Conservation (phyloP, 2,113 vertebrate species). For the Oryzias curvinotus region DNA sequence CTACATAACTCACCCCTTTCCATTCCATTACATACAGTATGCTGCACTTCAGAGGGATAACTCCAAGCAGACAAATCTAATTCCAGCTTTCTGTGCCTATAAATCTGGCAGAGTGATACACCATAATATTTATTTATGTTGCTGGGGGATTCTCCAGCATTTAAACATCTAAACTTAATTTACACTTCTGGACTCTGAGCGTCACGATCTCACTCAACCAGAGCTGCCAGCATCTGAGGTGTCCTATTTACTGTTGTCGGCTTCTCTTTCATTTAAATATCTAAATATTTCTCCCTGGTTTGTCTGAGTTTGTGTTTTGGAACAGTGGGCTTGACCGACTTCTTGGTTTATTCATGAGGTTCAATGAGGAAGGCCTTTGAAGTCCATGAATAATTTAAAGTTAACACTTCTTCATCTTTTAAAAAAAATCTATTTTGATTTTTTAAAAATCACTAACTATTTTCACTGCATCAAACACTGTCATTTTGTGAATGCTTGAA, state of each 20-base stretch:
- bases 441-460: slow-evolving; percentile 23
- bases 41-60: slow-evolving; percentile 20
- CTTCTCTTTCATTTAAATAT: slow-evolving; percentile 40
- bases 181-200: slow-evolving; percentile 25
- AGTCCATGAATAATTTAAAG: slow-evolving; percentile 71
- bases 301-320: slow-evolving; percentile 37
- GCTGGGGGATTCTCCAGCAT: slow-evolving; percentile 6
- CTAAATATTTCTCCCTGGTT: slow-evolving; percentile 44
- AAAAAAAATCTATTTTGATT: slow-evolving; percentile 52
- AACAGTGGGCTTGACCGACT: slow-evolving; percentile 56
- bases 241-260: slow-evolving; percentile 29
- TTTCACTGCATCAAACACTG: background rate
- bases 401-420: slow-evolving; percentile 53
- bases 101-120: background rate
- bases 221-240: slow-evolving; percentile 17
- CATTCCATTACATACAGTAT: slow-evolving; percentile 6
- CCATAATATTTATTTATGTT: slow-evolving; percentile 8
- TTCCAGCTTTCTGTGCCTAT: background rate
- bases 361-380: slow-evolving; percentile 70
- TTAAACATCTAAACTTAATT: slow-evolving; percentile 26
- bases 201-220: slow-evolving; percentile 6
- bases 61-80: background rate
- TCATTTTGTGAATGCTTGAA: background rate
- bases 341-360: slow-evolving; percentile 74
- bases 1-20: slow-evolving; percentile 49